phyloP scores from a whole-genome alignment of 2,797 vertebrate genomes.

The Tapera naevia region DNA sequence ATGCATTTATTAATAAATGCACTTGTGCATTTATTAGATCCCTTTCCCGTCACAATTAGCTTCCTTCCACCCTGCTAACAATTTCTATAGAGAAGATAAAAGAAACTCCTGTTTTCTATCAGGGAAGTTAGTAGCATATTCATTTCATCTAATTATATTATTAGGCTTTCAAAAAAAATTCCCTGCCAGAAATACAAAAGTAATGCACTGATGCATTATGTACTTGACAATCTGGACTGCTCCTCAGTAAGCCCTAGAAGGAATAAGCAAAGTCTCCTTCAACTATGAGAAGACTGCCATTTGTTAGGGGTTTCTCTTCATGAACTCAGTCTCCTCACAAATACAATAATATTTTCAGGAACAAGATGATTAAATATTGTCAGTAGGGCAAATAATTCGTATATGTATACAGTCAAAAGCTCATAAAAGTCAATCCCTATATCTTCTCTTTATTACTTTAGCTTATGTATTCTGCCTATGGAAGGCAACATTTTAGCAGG shows the following conservation, averaged over 20 bases:
- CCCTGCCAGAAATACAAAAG: background rate
- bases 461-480: background rate
- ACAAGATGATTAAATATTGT: background rate
- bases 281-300: background rate
- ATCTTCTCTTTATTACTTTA: background rate
- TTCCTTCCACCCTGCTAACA: background rate
- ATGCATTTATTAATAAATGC: too few relatives aligned
- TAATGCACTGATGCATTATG: background rate
- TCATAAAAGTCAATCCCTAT: background rate
- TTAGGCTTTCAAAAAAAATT: background rate
- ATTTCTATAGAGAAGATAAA: background rate
- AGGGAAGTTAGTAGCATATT: background rate
- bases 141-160: background rate
- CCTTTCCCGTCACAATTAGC: background rate
- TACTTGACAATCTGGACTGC: background rate
- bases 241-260: background rate
- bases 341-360: background rate
- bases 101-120: background rate
- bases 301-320: background rate
- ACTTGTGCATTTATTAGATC: background rate
- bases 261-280: background rate
- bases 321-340: background rate
- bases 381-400: background rate
- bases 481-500: background rate
- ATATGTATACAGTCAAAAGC: background rate